Percentiles rank a stretch among this genome's conserved stretches.
These are phyloP conservation scores for Eciton burchellii DNA, from an alignment of 1,140 invertebrate genomes.

Conservation along the genomic window DNA sequence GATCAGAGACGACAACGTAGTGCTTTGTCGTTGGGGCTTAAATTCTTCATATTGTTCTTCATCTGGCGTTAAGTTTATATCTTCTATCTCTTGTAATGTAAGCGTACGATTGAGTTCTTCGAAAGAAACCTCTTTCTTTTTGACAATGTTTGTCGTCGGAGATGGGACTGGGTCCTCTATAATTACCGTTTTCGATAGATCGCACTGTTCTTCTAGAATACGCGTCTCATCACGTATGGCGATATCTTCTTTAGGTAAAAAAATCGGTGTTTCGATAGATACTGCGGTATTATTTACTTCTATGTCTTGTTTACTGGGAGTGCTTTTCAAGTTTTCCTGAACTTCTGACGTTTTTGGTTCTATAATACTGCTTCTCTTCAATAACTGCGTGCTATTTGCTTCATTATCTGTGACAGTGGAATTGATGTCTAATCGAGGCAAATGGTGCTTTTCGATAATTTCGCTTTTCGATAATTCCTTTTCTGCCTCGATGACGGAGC, in stretches of 20 bases:
- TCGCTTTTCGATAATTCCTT: too few species aligned
- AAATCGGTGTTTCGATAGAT: neutral
- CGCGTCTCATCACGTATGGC: slow-evolving; percentile 16
- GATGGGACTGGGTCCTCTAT: slow-evolving; percentile 26
- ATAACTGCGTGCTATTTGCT: neutral
- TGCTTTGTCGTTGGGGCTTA: slow-evolving; percentile 78
- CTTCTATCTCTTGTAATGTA: slow-evolving; percentile 50
- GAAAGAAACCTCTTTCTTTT: neutral
- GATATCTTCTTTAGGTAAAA: slow-evolving; percentile 7
- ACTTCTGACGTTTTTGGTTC: neutral
- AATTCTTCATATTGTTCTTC: slow-evolving; percentile 75
- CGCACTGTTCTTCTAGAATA: neutral
- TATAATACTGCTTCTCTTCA: slow-evolving; percentile 17
- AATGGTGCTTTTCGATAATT: neutral
- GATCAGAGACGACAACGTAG: slow-evolving; percentile 59
- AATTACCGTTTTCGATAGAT: slow-evolving; percentile 23
- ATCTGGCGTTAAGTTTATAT: neutral
- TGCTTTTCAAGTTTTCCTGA: neutral
- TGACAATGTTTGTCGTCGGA: neutral
- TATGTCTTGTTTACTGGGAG: neutral
- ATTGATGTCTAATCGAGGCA: neutral
- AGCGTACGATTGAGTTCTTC: slow-evolving; percentile 53
- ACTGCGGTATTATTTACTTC: neutral
- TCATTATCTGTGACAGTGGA: neutral
- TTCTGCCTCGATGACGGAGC: neutral